Evolutionary conservation across 2,797 vertebrate genomes (phyloP), one percentile per base, ranked within the genome.

Genomic region (Sus cebifrons): DNA sequence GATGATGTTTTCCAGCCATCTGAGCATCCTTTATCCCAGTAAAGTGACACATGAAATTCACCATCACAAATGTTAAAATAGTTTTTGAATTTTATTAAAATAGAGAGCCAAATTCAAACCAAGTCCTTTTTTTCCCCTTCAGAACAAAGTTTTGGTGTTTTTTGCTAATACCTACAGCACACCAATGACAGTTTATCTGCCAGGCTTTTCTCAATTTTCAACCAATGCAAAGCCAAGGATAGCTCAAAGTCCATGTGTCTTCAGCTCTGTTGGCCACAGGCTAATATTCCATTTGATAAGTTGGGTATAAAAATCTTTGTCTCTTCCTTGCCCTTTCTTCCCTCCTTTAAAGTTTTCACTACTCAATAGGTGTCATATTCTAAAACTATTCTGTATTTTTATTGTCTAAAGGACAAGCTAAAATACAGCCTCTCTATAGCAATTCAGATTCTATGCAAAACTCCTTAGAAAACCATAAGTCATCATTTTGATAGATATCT

Each of bases 401-500:
- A 0, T 71, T 75, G 29, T 40, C 44, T 52, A 29, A 36, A 89
- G 91, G 36, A 13, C 49, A 75, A 21, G 36, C 7, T 62, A 77
- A 84, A 52, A 49, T 75, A 15, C 13, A 0, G 0, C 12, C 1
- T 62, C 27, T 65, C 9, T 60, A 0, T 5, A 1, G 49, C 21
- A 6, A 0, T 32, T 27, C 7, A 17, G 71, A 3, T 27, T 36
- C 91, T 25, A 0, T 23, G 8, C 29, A 86, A 25, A 79, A 18
- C 85, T 85, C 89, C 65, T 20, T 29, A 27, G 86, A 94, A 78
- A 92, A 29, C 9, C 4, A 21, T 12, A 79, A 73, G 44, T 10
- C 0, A 15, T 0, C 0, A 3, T 5, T 88, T 83, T n/a, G 65
- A 2, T 65, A 6, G 4, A 36, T 12, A 32, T 77, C 20, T 68